A percentile compares a stretch with the other conserved stretches of the same genome.
phyloP scores from a whole-genome alignment of 2,797 vertebrate species.

The Semaprochilodus insignis region DNA sequence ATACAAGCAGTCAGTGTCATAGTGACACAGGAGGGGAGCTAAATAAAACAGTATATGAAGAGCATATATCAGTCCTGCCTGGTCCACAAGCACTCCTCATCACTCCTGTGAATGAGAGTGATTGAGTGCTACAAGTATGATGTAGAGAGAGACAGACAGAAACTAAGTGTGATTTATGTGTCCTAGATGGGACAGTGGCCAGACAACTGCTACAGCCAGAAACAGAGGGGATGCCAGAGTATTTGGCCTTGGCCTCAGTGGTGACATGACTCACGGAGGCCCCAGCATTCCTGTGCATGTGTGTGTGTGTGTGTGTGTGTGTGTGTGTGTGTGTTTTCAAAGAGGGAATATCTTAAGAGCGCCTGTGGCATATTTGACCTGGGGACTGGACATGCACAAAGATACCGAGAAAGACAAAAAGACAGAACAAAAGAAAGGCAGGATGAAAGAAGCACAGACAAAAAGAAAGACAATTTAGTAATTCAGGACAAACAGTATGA shows the following conservation, averaged over 20 bases:
- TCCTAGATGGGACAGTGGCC: constrained; percentile 11
- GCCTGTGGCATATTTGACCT: constrained; percentile 40
- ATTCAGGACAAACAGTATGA: constrained; percentile 17
- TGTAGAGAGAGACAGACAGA: constrained; percentile 4
- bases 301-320: constrained; percentile 4
- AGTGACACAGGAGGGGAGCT: background rate
- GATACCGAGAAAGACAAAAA: background rate
- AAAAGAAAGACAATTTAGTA: background rate
- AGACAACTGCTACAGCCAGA: constrained; percentile 34
- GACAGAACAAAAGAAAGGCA: background rate
- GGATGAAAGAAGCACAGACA: background rate
- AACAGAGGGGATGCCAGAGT: constrained; percentile 27
- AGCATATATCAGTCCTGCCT: background rate
- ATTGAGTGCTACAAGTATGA: background rate
- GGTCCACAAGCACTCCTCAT: background rate
- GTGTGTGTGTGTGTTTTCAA: constrained; percentile 31
- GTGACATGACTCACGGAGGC: constrained; percentile 40
- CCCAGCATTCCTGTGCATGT: constrained; percentile 34
- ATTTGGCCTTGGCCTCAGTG: constrained; percentile 37
- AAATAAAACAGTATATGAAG: background rate
- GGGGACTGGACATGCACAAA: constrained; percentile 3
- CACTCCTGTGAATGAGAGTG: background rate
- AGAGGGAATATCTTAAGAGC: constrained; percentile 38
- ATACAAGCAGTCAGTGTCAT: background rate
- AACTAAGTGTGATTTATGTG: constrained; percentile 21